Percentiles rank a stretch among this genome's conserved stretches.
Evolutionary conservation across 2,113 vertebrate genomes (phyloP).

Genomic region (Ascaphus truei): DNA sequence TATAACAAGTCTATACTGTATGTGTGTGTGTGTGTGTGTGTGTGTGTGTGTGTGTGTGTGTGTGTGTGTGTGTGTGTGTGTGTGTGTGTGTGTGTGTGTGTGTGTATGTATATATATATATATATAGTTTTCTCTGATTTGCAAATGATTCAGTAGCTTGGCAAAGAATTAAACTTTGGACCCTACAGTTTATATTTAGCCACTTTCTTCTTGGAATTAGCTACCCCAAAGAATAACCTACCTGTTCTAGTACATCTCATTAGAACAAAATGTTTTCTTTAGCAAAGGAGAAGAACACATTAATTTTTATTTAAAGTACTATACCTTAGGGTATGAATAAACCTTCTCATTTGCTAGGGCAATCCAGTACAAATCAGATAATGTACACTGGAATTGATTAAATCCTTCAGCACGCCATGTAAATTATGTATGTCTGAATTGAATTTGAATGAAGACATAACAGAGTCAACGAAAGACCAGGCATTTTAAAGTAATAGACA

Average conservation of each 20-base stretch:
- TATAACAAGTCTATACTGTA: no score
- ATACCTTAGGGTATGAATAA: background rate
- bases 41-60: no score
- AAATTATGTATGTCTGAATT: background rate
- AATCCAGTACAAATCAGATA: background rate
- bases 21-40: no score
- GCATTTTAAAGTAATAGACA: background rate
- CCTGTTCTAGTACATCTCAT: background rate
- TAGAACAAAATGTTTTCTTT: background rate
- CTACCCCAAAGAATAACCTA: background rate
- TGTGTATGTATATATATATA: no score
- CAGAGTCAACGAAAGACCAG: background rate
- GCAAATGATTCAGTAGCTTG: no score
- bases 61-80: no score
- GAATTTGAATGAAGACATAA: background rate
- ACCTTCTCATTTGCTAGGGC: background rate
- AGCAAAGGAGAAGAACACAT: background rate
- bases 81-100: no score
- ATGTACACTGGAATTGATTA: background rate
- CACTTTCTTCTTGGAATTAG: background rate
- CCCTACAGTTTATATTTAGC: background rate
- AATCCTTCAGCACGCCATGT: background rate
- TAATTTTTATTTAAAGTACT: background rate
- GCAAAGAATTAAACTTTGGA: no score
- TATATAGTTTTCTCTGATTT: no score